phyloP scores from a whole-genome alignment of 2,888 invertebrate genomes.

The Liposcelis brunnea region DNA sequence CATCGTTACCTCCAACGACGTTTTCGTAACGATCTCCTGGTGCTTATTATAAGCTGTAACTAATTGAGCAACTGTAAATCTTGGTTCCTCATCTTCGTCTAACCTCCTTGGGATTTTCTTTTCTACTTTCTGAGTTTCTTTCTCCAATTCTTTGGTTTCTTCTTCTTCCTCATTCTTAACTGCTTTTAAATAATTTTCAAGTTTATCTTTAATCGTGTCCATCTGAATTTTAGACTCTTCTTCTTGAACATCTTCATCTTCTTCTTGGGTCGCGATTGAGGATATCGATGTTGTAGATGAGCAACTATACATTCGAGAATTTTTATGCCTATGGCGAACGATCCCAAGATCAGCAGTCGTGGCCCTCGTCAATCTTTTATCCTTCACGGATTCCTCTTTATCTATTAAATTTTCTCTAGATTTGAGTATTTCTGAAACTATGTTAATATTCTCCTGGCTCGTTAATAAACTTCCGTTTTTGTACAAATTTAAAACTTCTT shows the following conservation, averaged over 20 bases:
- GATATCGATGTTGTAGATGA: slow-evolving; percentile 13
- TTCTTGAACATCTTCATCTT: not conserved
- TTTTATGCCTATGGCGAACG: not conserved
- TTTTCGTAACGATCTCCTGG: slow-evolving; percentile 29
- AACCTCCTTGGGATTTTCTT: not conserved
- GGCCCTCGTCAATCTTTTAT: slow-evolving; percentile 14
- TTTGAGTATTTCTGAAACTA: slow-evolving; percentile 3
- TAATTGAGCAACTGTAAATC: slow-evolving; percentile 30
- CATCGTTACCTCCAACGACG: slow-evolving; percentile 29
- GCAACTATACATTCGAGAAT: slow-evolving; percentile 1
- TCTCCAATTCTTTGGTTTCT: slow-evolving; percentile 11
- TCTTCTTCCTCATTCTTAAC: slow-evolving; percentile 8
- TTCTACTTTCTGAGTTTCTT: slow-evolving; percentile 2
- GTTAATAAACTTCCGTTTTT: slow-evolving; percentile 18
- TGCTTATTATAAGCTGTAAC: slow-evolving; percentile 31
- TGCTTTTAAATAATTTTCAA: slow-evolving; percentile 9
- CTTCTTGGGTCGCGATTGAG: not conserved
- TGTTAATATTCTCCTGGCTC: slow-evolving; percentile 7
- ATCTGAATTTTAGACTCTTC: too few species aligned
- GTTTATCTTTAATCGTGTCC: slow-evolving; percentile 10
- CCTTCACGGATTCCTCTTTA: slow-evolving; percentile 9
- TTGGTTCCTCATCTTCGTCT: slow-evolving; percentile 28
- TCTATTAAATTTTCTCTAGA: slow-evolving; percentile 7
- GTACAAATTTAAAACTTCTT: slow-evolving; percentile 30
- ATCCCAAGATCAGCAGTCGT: slow-evolving; percentile 14